Conservation (phyloP, 2,888 invertebrate species). For the Drosophila setosimentum region DNA sequence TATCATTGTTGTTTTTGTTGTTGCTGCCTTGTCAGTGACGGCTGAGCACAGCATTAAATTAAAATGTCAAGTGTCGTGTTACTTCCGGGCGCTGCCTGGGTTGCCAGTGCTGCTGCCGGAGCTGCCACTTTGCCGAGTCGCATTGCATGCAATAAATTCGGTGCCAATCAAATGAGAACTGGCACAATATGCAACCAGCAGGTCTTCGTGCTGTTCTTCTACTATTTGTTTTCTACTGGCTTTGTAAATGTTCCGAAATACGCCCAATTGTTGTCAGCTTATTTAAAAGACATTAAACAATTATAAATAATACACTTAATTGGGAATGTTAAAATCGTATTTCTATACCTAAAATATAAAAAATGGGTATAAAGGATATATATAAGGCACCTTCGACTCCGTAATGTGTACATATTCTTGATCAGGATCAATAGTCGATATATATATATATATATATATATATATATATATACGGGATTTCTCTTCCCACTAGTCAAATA, state of each 20-base stretch:
- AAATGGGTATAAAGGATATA: neutral
- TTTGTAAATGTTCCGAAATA: slow-evolving; percentile 36
- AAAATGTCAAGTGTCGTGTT: slow-evolving; percentile 81
- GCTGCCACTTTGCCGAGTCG: slow-evolving; percentile 61
- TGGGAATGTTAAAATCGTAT: neutral
- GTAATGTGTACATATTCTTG: neutral
- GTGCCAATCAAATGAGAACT: slow-evolving; percentile 75
- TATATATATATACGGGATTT: neutral
- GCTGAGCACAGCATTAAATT: slow-evolving; percentile 78
- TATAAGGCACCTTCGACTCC: neutral
- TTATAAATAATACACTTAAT: neutral
- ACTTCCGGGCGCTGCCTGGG: slow-evolving; percentile 73
- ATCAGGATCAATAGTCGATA: neutral
- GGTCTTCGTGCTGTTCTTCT: slow-evolving; percentile 10
- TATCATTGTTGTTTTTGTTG: slow-evolving; percentile 21
- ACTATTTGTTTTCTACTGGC: slow-evolving; percentile 7
- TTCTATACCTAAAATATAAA: neutral
- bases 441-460: no score
- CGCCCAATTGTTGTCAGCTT: neutral
- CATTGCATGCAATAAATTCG: slow-evolving; percentile 80
- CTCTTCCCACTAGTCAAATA: neutral
- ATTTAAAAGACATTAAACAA: neutral
- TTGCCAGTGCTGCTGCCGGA: slow-evolving; percentile 57
- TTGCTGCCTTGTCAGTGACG: slow-evolving; percentile 48
- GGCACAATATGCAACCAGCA: slow-evolving; percentile 66